Evolutionary conservation across 2,797 vertebrate species (phyloP), one percentile per base, ranked within the genome.

Genomic region (Eulemur albifrons): DNA sequence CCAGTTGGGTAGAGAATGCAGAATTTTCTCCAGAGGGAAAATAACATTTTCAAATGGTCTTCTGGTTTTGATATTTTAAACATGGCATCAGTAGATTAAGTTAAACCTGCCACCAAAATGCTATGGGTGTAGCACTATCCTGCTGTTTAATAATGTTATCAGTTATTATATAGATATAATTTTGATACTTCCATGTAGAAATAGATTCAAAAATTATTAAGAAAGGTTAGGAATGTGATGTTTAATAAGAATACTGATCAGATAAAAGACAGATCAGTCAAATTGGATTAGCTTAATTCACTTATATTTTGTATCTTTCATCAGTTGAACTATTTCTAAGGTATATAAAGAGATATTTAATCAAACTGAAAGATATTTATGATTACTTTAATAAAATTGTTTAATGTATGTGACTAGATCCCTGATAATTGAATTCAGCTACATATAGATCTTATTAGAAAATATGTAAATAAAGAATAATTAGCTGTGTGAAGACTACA

Each of bases 11-110:
- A 21, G 52, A 72, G 38, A 91, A 75, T 11, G 27, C 3, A 94
- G 80, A 93, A 57, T 79, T 92, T 92, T 80, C 52, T 89, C 65
- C 40, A 65, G 43, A 75, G n/a, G 45, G 30, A 87, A 93, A 81
- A 73, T 27, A 27, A 23, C 45, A 54, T 87, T 93, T 88, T 82
- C 35, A 73, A 92, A 80, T 93, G 15, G 14, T 80, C 59, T 83
- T 85, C 45, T 95, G 57, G 25, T 72, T 95, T 92, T 75, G 38
- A n/a, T 84, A 83, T 83, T 89, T 73, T 48, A 9, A 54, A 89
- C 93, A 65, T 67, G 25, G 32, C 73, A 90, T 86, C 79, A 48
- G 18, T 76, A 21, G 63, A 52, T 88, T 76, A 75, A 82, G 35
- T 69, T 81, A 80, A 82, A 89, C 38, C 65, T 77, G 48, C 59